A percentile compares a stretch with the other conserved stretches of the same genome.
Conservation (phyloP, 2,113 vertebrate genomes). For the Rhynchopsitta pachyrhyncha region DNA sequence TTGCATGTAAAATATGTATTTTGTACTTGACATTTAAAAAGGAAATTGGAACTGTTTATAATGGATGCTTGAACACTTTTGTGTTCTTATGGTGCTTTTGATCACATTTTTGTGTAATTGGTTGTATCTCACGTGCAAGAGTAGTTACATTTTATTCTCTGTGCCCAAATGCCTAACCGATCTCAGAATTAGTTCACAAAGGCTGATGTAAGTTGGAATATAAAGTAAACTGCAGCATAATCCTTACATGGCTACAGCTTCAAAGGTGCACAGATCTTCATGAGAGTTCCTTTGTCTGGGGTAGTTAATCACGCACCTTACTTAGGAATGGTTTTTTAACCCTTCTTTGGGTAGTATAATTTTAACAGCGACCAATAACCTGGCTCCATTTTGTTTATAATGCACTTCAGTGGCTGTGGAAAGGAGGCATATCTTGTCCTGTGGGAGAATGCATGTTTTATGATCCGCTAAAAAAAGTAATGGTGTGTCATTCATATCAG, state of each 20-base stretch:
- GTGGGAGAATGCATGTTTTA: background rate
- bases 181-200: conserved; percentile 37
- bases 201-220: background rate
- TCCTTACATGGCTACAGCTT: background rate
- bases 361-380: background rate
- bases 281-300: background rate
- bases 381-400: background rate
- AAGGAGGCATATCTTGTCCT: background rate
- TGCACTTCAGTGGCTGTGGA: background rate
- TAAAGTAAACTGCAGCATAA: background rate
- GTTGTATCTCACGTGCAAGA: conserved; percentile 31
- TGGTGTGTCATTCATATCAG: background rate
- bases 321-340: background rate
- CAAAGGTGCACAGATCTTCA: background rate
- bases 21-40: conserved; percentile 77
- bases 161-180: background rate
- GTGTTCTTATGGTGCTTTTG: conserved; percentile 49
- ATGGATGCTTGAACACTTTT: conserved; percentile 59
- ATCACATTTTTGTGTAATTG: conserved; percentile 52
- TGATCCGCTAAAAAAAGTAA: conserved; percentile 39
- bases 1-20: conserved; percentile 73
- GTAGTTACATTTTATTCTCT: conserved; percentile 36
- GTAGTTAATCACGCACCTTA: background rate
- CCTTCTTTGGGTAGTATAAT: background rate
- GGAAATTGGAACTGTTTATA: conserved; percentile 66